Percentiles rank a stretch among this genome's conserved stretches.
phyloP scores from a whole-genome alignment of 53 echinoderm and acorn worm genomes.

The Holothuria leucospilota region DNA sequence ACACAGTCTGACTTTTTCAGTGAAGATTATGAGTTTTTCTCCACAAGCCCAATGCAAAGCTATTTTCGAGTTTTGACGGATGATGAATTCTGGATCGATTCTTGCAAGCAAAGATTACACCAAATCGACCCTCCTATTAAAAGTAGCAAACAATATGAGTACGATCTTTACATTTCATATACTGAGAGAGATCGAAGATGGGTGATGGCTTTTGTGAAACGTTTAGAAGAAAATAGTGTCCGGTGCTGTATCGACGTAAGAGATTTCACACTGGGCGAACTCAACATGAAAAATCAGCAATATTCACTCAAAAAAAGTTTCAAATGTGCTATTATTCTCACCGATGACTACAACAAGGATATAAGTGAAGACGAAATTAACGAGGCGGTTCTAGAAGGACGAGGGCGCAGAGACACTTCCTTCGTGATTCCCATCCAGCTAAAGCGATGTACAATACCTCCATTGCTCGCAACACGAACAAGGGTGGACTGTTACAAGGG shows the following conservation, averaged over 20 bases:
- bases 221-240: constrained; percentile 53
- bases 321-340: constrained; percentile 70
- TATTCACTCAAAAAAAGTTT: constrained; percentile 59
- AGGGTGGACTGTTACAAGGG: neutral
- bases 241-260: constrained; percentile 66
- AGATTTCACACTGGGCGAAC: constrained; percentile 67
- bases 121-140: neutral
- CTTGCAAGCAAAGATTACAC: constrained; percentile 49
- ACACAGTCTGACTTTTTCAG: constrained; percentile 68
- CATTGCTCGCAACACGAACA: neutral
- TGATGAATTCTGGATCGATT: constrained; percentile 70
- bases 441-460: neutral
- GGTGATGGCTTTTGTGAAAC: constrained; percentile 75
- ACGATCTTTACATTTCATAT: constrained; percentile 76
- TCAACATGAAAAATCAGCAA: constrained; percentile 25
- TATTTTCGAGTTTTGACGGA: constrained; percentile 71
- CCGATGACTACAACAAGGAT: constrained; percentile 43
- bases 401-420: neutral
- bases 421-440: neutral
- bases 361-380: neutral
- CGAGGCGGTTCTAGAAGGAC: neutral
- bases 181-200: constrained; percentile 69
- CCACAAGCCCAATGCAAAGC: constrained; percentile 50
- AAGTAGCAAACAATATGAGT: neutral
- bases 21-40: constrained; percentile 78